A percentile compares a stretch with the other conserved stretches of the same genome.
These are phyloP conservation scores for Coelinius sp. DNA, from an alignment of 2,888 invertebrate species.

Conservation along the genomic window DNA sequence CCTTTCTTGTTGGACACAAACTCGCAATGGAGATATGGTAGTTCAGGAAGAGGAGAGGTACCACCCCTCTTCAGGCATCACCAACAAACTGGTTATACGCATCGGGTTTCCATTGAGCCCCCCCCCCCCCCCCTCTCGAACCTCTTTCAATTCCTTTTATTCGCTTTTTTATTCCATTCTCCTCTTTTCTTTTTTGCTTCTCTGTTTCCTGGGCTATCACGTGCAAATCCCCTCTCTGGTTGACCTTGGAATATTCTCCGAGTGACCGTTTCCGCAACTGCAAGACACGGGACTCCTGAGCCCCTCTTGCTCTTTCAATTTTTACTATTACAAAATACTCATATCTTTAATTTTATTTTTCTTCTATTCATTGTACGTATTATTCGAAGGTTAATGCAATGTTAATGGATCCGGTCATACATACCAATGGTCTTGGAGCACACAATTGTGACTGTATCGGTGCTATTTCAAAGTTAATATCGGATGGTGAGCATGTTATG, in stretches of 20 bases:
- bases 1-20: neutral
- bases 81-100: conserved; percentile 39
- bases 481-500: conserved; percentile 14
- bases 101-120: conserved; percentile 36
- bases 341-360: neutral
- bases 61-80: conserved; percentile 1
- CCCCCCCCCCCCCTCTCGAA: neutral
- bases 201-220: conserved; percentile 32
- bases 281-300: conserved; percentile 14
- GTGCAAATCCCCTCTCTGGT: conserved; percentile 19
- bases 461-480: neutral
- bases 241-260: conserved; percentile 37
- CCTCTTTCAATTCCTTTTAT: conserved; percentile 4
- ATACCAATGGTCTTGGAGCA: no score
- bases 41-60: conserved; percentile 38
- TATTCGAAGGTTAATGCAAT: neutral
- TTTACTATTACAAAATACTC: neutral
- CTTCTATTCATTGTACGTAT: neutral
- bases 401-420: neutral
- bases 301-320: neutral
- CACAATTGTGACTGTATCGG: neutral
- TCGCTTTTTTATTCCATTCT: conserved; percentile 1
- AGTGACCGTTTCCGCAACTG: conserved; percentile 39
- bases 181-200: neutral
- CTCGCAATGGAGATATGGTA: conserved; percentile 6